These are phyloP conservation scores for Drosophila fulvimacula DNA, from an alignment of 2,888 invertebrate genomes.

Conservation along the genomic window DNA sequence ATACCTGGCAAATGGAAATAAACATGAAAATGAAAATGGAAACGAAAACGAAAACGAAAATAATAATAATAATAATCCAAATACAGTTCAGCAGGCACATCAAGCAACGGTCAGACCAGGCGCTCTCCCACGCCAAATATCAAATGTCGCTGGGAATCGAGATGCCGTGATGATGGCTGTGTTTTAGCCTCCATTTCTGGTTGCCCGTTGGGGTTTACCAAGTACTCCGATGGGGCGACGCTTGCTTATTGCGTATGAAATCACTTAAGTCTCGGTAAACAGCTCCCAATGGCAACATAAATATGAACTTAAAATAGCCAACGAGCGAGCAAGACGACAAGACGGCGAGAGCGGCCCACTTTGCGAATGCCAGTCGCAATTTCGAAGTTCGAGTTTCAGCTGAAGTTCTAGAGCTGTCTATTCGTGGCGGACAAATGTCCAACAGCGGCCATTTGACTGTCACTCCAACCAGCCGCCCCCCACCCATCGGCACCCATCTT, in stretches of 20 bases:
- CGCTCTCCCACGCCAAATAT: not conserved
- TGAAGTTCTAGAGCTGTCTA: slow-evolving; percentile 7
- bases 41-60: slow-evolving; percentile 34
- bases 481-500: too few species aligned
- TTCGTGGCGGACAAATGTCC: slow-evolving; percentile 19
- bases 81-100: slow-evolving; percentile 62
- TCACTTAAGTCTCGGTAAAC: slow-evolving; percentile 76
- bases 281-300: slow-evolving; percentile 76
- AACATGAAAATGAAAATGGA: slow-evolving; percentile 32
- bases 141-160: slow-evolving; percentile 2
- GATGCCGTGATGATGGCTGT: slow-evolving; percentile 18
- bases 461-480: not conserved
- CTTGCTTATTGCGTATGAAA: slow-evolving; percentile 63
- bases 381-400: slow-evolving; percentile 15
- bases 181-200: slow-evolving; percentile 13
- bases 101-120: slow-evolving; percentile 26
- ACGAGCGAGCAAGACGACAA: not conserved
- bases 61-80: slow-evolving; percentile 71
- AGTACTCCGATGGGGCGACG: slow-evolving; percentile 40
- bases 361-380: slow-evolving; percentile 1
- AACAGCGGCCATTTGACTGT: slow-evolving; percentile 25
- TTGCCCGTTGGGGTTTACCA: slow-evolving; percentile 16
- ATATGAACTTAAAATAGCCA: slow-evolving; percentile 59
- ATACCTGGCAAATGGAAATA: slow-evolving; percentile 61
- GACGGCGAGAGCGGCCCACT: not conserved